These are phyloP conservation scores for Stratiolaelaps scimitus DNA, from an alignment of 1,140 invertebrate genomes.

Conservation along the genomic window DNA sequence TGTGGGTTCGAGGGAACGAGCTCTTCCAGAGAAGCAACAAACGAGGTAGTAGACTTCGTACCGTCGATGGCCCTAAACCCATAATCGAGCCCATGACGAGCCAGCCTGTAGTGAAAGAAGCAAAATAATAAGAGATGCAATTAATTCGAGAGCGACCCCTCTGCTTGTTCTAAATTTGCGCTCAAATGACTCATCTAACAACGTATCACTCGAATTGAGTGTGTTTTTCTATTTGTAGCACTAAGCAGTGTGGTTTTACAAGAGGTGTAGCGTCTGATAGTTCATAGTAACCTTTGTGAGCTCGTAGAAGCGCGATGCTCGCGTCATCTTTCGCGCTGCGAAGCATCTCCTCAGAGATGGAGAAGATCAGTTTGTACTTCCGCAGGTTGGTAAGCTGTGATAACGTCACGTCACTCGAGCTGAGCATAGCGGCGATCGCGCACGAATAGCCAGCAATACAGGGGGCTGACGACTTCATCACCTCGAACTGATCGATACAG, in stretches of 20 bases:
- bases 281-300: conserved; percentile 2
- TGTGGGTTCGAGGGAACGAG: conserved; percentile 86
- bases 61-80: conserved; percentile 77
- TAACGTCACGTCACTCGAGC: conserved; percentile 39
- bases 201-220: too few relatives aligned
- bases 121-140: neutral
- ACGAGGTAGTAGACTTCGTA: conserved; percentile 70
- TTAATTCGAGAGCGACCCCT: too few relatives aligned
- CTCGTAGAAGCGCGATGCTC: conserved; percentile 21
- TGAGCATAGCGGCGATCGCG: conserved; percentile 79
- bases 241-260: too few relatives aligned
- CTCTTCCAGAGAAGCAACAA: conserved; percentile 94
- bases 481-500: conserved; percentile 71
- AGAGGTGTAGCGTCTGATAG: too few relatives aligned
- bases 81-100: conserved; percentile 89
- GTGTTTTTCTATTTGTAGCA: too few relatives aligned
- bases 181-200: too few relatives aligned
- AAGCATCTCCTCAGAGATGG: conserved; percentile 88
- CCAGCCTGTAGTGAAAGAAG: conserved; percentile 58
- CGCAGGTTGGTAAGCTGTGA: conserved; percentile 25
- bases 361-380: conserved; percentile 55
- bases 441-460: conserved; percentile 85
- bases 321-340: conserved; percentile 55
- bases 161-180: too few relatives aligned
- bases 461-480: conserved; percentile 76